Conservation (phyloP, 1,140 invertebrate genomes). For the Penaeus indicus region DNA sequence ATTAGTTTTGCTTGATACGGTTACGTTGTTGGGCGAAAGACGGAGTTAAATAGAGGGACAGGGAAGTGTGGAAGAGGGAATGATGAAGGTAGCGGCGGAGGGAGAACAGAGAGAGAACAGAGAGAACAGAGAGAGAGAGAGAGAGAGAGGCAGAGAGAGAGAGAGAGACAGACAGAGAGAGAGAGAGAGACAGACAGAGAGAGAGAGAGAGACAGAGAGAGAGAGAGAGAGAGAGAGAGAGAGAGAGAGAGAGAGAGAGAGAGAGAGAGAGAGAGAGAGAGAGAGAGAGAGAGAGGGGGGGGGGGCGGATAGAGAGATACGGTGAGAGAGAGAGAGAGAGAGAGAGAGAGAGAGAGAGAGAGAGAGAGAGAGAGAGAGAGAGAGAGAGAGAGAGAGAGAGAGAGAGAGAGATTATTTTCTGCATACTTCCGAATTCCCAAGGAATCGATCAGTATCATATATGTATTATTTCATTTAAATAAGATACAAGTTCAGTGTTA, state of each 20-base stretch:
- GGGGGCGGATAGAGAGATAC: no score
- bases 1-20: background rate
- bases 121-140: no score
- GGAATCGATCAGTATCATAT: no score
- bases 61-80: no score
- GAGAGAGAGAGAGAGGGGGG: background rate
- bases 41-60: no score
- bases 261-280: background rate
- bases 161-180: background rate
- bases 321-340: background rate
- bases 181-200: slow-evolving; percentile 22
- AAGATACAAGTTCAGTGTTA: no score
- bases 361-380: background rate
- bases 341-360: background rate
- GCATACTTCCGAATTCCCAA: no score
- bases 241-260: background rate
- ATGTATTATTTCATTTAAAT: no score
- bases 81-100: no score
- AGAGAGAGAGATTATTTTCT: background rate
- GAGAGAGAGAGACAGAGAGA: background rate
- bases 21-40: no score
- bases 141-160: background rate
- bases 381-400: background rate
- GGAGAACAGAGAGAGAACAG: no score
- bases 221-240: background rate